A percentile compares a stretch with the other conserved stretches of the same genome.
phyloP scores from a whole-genome alignment of 2,113 vertebrate genomes.

The Ceyx cyanopectus region DNA sequence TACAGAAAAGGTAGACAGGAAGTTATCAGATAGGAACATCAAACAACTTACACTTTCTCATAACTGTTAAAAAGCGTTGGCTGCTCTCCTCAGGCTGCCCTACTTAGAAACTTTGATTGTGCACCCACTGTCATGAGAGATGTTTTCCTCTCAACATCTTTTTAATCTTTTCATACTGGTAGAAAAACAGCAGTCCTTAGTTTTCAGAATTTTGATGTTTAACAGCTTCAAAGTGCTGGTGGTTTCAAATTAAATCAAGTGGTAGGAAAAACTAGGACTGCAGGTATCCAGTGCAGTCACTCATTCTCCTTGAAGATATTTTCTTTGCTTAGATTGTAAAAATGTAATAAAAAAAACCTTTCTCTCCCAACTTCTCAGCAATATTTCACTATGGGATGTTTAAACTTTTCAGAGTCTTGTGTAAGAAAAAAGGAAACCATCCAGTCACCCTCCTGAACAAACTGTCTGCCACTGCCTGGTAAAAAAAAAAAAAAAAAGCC shows the following conservation, averaged over 20 bases:
- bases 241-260: conserved; percentile 54
- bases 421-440: neutral
- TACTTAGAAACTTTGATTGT: conserved; percentile 69
- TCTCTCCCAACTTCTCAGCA: neutral
- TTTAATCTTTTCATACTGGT: conserved; percentile 65
- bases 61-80: conserved; percentile 46
- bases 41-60: conserved; percentile 27
- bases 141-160: conserved; percentile 56
- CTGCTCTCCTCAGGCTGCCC: conserved; percentile 60
- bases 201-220: conserved; percentile 60
- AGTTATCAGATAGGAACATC: conserved; percentile 38
- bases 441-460: neutral
- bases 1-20: conserved; percentile 15
- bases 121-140: conserved; percentile 52
- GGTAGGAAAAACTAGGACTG: conserved; percentile 44
- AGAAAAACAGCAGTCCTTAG: conserved; percentile 56
- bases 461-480: neutral
- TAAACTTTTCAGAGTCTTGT: neutral
- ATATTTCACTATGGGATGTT: neutral
- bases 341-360: neutral
- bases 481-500: neutral
- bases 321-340: conserved; percentile 24
- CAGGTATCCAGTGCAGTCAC: conserved; percentile 22
- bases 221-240: conserved; percentile 65
- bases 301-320: conserved; percentile 56